phyloP scores from a whole-genome alignment of 2,888 invertebrate species.

The Tenodera sinensis region DNA sequence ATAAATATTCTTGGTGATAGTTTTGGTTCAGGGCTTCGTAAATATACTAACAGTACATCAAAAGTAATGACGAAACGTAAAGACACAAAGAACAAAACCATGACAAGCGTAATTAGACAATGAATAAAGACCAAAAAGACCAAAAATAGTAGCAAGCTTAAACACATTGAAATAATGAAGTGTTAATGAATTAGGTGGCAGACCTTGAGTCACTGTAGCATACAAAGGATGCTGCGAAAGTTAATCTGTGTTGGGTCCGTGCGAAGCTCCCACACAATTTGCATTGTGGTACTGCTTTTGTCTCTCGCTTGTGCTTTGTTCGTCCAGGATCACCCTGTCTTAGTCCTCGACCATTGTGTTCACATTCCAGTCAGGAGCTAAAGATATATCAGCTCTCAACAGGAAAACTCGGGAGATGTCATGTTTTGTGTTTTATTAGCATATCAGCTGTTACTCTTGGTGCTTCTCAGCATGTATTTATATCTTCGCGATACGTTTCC shows the following conservation, averaged over 20 bases:
- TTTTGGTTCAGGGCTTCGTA: no score
- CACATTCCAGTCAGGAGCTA: neutral
- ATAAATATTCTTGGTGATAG: no score
- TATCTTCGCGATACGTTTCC: no score
- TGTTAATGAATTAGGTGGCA: neutral
- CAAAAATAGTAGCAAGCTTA: no score
- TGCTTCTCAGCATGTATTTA: no score
- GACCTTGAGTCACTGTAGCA: neutral
- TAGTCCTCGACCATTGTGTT: neutral
- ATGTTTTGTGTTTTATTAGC: no score
- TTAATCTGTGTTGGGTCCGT: constrained; percentile 1
- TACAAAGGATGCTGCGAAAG: neutral
- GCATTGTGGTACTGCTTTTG: neutral
- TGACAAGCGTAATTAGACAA: no score
- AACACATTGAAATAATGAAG: neutral
- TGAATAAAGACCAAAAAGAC: no score
- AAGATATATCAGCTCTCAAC: neutral
- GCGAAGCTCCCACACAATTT: neutral
- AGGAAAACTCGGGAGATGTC: neutral
- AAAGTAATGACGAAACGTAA: no score
- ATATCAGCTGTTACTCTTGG: no score
- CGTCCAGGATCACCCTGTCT: neutral
- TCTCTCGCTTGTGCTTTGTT: neutral
- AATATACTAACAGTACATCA: no score
- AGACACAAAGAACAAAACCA: no score